Conservation (phyloP, 1,140 invertebrate genomes). For the Aphelinus atriplicis region DNA sequence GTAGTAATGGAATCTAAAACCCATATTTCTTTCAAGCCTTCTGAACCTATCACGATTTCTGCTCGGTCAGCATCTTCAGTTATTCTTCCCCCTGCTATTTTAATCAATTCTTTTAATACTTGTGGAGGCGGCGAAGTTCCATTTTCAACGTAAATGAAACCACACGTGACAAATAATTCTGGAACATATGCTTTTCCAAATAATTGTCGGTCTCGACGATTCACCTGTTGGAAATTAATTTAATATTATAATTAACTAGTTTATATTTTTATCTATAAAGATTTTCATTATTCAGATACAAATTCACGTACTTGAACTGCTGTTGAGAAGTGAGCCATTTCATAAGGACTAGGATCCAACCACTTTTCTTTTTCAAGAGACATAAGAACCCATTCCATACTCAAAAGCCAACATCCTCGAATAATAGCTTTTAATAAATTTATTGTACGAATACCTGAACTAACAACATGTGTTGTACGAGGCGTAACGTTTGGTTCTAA, state of each 20-base stretch:
- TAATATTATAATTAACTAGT: neutral
- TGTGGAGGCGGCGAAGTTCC: conserved; percentile 50
- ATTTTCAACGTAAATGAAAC: conserved; percentile 55
- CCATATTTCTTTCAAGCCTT: conserved; percentile 58
- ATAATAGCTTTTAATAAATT: conserved; percentile 64
- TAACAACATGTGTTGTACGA: conserved; percentile 63
- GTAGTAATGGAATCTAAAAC: conserved; percentile 62
- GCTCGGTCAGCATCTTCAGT: conserved; percentile 51
- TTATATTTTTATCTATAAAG: conserved; percentile 14
- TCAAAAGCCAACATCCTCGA: conserved; percentile 64
- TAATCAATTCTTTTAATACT: conserved; percentile 59
- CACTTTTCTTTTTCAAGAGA: conserved; percentile 57
- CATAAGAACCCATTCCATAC: conserved; percentile 59
- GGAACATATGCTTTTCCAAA: conserved; percentile 58
- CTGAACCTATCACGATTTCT: conserved; percentile 53
- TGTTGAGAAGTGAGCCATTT: conserved; percentile 61
- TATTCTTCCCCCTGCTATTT: conserved; percentile 57
- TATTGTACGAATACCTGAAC: conserved; percentile 61
- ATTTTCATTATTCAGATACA: neutral
- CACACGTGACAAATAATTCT: conserved; percentile 59
- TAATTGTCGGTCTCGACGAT: conserved; percentile 57
- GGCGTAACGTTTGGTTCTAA: conserved; percentile 54
- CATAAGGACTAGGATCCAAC: conserved; percentile 57
- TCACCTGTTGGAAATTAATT: conserved; percentile 48
- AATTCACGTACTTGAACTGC: conserved; percentile 54